Conservation (phyloP, 1,140 invertebrate species). For the Sitobion miscanthi region DNA sequence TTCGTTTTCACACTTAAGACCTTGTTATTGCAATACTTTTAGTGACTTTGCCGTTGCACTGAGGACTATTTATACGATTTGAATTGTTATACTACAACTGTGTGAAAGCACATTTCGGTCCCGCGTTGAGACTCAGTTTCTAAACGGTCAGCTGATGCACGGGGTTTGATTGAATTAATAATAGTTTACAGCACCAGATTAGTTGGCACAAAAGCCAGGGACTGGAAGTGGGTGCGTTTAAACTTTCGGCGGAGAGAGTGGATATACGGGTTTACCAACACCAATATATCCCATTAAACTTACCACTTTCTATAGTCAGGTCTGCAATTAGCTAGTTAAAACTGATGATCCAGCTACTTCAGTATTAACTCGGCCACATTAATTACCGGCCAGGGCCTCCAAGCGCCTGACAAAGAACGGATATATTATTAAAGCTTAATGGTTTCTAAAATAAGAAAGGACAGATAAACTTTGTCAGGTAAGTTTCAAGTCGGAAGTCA, state of each 20-base stretch:
- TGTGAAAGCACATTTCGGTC: neutral
- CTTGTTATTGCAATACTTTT: neutral
- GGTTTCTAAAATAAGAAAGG: slow-evolving; percentile 43
- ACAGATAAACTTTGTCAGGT: slow-evolving; percentile 7
- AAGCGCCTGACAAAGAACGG: slow-evolving; percentile 39
- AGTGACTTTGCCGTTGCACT: neutral
- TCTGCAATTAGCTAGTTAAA: slow-evolving; percentile 49
- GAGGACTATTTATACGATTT: neutral
- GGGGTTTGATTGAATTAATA: slow-evolving; percentile 48
- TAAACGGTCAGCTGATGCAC: slow-evolving; percentile 12
- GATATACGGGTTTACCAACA: neutral
- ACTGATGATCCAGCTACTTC: slow-evolving; percentile 33
- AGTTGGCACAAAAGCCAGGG: slow-evolving; percentile 37
- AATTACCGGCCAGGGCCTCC: slow-evolving; percentile 35
- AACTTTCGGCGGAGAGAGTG: slow-evolving; percentile 18
- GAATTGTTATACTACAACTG: neutral
- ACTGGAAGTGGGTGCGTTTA: neutral
- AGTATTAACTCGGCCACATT: slow-evolving; percentile 47
- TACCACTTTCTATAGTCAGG: slow-evolving; percentile 45
- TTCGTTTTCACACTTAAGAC: no score
- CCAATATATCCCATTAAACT: slow-evolving; percentile 53
- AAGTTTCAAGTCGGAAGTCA: neutral
- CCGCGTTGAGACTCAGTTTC: neutral
- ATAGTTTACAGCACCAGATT: slow-evolving; percentile 52
- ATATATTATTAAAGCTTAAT: slow-evolving; percentile 49